Percentiles rank a stretch among this genome's conserved stretches.
These are phyloP conservation scores for Amaurobius ferox DNA, from an alignment of 2,888 invertebrate genomes.

Conservation along the genomic window DNA sequence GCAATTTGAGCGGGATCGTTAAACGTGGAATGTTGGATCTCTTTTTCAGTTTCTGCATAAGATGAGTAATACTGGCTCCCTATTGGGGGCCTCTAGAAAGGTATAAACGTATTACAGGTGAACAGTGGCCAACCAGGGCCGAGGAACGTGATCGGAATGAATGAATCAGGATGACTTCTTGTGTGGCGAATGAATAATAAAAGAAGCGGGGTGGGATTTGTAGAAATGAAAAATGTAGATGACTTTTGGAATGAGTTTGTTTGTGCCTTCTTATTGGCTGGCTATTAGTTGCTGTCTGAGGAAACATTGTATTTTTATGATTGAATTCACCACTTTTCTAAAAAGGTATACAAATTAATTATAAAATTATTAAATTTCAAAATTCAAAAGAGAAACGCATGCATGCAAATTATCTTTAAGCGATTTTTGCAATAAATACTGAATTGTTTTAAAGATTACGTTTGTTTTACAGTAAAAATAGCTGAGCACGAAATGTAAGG, in stretches of 20 bases:
- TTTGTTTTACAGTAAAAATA: too few relatives aligned
- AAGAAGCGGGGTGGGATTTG: background rate
- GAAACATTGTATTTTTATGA: too few relatives aligned
- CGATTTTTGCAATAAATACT: too few relatives aligned
- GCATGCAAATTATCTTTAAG: too few relatives aligned
- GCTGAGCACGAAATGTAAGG: too few relatives aligned
- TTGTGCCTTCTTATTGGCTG: background rate
- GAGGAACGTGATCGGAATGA: background rate
- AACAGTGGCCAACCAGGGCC: conserved; percentile 21
- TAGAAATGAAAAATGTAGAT: background rate
- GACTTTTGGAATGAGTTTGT: background rate
- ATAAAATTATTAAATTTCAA: too few relatives aligned
- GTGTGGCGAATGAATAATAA: background rate
- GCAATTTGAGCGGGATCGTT: conserved; percentile 19
- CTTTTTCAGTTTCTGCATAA: background rate
- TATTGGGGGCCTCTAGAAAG: conserved; percentile 26
- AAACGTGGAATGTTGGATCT: conserved; percentile 31
- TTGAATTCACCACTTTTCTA: too few relatives aligned
- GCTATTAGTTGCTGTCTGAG: too few relatives aligned
- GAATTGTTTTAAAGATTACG: too few relatives aligned
- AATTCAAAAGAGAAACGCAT: too few relatives aligned
- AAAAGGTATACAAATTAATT: too few relatives aligned
- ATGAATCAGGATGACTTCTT: background rate
- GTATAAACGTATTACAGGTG: conserved; percentile 24
- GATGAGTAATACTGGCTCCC: background rate